Evolutionary conservation across 1,140 invertebrate species (phyloP), one percentile per base, ranked within the genome.

Genomic region (Habropoda laboriosa): DNA sequence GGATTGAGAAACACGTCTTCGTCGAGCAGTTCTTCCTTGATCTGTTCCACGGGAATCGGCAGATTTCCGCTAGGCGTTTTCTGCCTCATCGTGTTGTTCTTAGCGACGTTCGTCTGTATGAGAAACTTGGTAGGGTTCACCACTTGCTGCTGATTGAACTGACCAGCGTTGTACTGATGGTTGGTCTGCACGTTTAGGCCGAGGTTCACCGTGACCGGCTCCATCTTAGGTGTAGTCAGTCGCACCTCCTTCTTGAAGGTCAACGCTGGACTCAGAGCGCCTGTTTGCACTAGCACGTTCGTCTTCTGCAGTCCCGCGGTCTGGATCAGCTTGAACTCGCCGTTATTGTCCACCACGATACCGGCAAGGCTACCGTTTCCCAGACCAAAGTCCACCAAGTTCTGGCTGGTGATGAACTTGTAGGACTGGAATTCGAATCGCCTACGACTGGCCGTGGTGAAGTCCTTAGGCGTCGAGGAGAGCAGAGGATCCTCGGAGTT

Each of bases 401-500:
- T 96, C 89, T 94, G 96, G 88, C 93, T 95, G 82, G 93, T 94
- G 18, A 93, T 91, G 4, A 95, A 91, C 72, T 95, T 94, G 87
- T 95, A 94, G 5, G 95, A 94, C 47, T 95, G 94, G 70, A 95
- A 95, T 82, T 95, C 95, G 75, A 95, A 95, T 80, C 94, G 94
- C 60, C 95, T 94, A 57, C 95, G 94, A 12, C 87, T 89, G 16
- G 94, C 93, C 0, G 94, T 94, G 2, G 94, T 94, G 89, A 97
- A 97, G 83, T 97, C 96, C 74, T 96, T 95, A 0, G 96, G 96
- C 81, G 96, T 97, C 24, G 96, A 97, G 0, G 96, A 97, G 24
- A 97, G 88, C 1, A 97, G 88, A 0, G 97, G 97, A 90, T 97
- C 97, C 83, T 97, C 96, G 0, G 96, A 97, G 88, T 97, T 97